These are phyloP conservation scores for Brachyhypopomus gauderio DNA, from an alignment of 2,113 vertebrate genomes.

Conservation along the genomic window DNA sequence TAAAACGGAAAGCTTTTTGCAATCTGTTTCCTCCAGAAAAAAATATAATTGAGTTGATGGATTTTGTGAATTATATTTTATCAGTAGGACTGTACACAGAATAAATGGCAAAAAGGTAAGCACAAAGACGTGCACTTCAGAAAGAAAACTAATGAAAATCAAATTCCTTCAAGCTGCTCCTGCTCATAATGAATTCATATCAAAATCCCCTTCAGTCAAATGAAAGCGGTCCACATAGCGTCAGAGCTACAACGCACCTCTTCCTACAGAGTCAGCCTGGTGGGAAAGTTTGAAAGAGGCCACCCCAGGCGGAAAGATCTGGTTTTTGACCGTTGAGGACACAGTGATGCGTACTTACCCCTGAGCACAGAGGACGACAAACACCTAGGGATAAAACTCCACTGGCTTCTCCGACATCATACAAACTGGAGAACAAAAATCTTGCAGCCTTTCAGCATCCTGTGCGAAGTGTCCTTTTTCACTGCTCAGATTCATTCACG, in stretches of 20 bases:
- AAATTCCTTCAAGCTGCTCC: slow-evolving; percentile 41
- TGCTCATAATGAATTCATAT: slow-evolving; percentile 24
- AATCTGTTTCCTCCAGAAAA: not conserved
- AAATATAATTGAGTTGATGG: not conserved
- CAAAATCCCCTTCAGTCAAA: slow-evolving; percentile 40
- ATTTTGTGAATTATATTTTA: not conserved
- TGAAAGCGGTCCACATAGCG: slow-evolving; percentile 30
- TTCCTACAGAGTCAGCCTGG: slow-evolving; percentile 56
- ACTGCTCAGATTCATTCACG: slow-evolving; percentile 57
- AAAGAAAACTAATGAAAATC: slow-evolving; percentile 32
- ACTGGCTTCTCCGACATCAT: slow-evolving; percentile 68
- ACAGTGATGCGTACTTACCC: slow-evolving; percentile 71
- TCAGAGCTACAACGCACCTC: slow-evolving; percentile 54
- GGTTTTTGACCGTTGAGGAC: slow-evolving; percentile 69
- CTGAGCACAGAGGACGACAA: slow-evolving; percentile 59
- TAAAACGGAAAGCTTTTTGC: not conserved
- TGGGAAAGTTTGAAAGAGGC: slow-evolving; percentile 59
- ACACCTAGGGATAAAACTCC: slow-evolving; percentile 73
- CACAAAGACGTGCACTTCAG: slow-evolving; percentile 4
- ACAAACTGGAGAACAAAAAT: slow-evolving; percentile 65
- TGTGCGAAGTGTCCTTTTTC: slow-evolving; percentile 66
- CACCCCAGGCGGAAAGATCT: slow-evolving; percentile 49
- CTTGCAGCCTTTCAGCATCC: slow-evolving; percentile 75
- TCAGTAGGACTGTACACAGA: slow-evolving; percentile 40
- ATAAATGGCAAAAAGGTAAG: slow-evolving; percentile 6